Evolutionary conservation across 2,888 invertebrate genomes (phyloP), one percentile per base, ranked within the genome.

Genomic region (Netelia virgata): DNA sequence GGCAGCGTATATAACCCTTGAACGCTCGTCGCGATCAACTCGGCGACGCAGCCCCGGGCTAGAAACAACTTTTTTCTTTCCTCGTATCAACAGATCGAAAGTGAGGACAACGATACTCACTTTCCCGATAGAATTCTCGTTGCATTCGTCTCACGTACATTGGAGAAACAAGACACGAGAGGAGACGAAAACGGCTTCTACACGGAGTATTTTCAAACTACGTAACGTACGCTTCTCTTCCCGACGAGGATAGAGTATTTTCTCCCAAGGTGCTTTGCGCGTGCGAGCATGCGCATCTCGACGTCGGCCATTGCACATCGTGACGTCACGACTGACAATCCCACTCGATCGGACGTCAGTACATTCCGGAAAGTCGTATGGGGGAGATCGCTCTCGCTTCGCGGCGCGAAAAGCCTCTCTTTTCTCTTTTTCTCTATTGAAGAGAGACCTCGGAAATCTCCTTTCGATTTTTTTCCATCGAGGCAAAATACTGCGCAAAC

Each of bases 291-390:
- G 50, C 11, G 61, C 68, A 59, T 76, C 10, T 11, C 50, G 59
- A 74, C 74, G 70, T 57, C 86, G 36, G 86, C 86, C 86, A 86
- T 72, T 72, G 74, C 78, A 78, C 76, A 68, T 14, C 59, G 76
- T 79, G 84, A 85, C 86, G 85, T 85, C 86, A 79, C 76, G 28
- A 36, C 78, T 72, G 83, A 64, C 79, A 76, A 72, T 78, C 76
- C 76, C 43, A 80, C 69, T 84, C 53, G 61, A 18, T 57, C 57
- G 18, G 10, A 57, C 57, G 18, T 50, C 79, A 85, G 84, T 85
- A 85, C 84, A 82, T 85, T 85, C 82, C 82, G 75, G 50, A 53
- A n/a, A 75, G 59, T 72, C 78, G 82, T 14, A 78, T 14, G 23
- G 61, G 28, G 64, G 66, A 69, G 78, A 68, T 85, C 72, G 79